Base-by-base conservation (phyloP, 1,140 invertebrate species). In the Diachasma alloeum region DNA sequence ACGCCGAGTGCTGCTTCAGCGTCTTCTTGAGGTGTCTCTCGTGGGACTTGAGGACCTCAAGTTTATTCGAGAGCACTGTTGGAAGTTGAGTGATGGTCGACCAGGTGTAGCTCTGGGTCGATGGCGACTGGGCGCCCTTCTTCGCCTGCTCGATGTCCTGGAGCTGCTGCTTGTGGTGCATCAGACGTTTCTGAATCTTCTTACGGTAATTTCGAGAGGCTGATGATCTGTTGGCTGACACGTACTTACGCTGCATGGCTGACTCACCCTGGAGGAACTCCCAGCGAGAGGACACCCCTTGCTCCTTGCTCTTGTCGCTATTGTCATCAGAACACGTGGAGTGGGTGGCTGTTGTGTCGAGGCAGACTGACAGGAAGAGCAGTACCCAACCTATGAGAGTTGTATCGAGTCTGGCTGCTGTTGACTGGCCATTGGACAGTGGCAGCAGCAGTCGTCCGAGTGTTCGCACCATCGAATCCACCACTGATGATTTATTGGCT, bases 201-300 rank as follows among this genome's bases (percentile, higher is more conserved):
- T 93, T 91, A 13, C 93, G 90, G 82, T 93, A 94, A 86, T 87
- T 83, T 82, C 90, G 78, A 74, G 91, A 88, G 79, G 89, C 89
- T 78, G 84, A 82, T 5, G 85, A 85, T 75, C 81, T 87, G 85
- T 77, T 91, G 63, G 80, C 87, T 78, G 81, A 87, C 2, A 90
- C 88, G 73, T 90, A 91, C 79, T 91, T 92, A 22, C 90, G 87
- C 78, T 92, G 91, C 81, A 92, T 91, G n/a, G 91, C 91, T 13
- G 91, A 90, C 86, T 93, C 94, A 70, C 94, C 94, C 79, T 94
- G 94, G 81, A 96, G 93, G 87, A 95, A 96, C 84, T 96, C 94
- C 95, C 95, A 96, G 69, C 95, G 90, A 9, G 91, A 91, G 5
- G 88, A 85, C 13, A 90, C 83, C 77, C 90, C 85, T 86, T 89